A percentile compares a stretch with the other conserved stretches of the same genome.
Evolutionary conservation across 64 coral and sea anemone genomes (phyloP).

Genomic region (Cladopsammia gracilis): DNA sequence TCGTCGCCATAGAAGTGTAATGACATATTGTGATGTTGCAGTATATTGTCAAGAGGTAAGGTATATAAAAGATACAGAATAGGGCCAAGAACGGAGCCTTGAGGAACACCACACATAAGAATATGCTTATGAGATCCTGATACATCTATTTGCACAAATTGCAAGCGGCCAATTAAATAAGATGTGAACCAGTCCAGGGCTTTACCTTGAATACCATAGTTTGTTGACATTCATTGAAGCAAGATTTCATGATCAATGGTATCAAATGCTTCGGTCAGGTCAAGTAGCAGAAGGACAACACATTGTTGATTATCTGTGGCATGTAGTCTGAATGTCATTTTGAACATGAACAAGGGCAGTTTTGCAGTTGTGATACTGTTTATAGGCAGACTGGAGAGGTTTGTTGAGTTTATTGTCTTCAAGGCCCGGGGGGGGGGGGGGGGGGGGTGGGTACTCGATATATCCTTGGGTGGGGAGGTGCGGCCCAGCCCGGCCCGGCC

Average conservation of each 20-base stretch:
- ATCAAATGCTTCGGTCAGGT: not conserved
- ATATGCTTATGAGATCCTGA: too few relatives aligned
- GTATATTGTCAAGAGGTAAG: not conserved
- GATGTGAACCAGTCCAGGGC: constrained; percentile 43
- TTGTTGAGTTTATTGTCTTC: constrained; percentile 9
- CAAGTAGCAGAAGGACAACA: constrained; percentile 6
- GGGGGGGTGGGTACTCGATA: too few relatives aligned
- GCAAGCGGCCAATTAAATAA: constrained; percentile 26
- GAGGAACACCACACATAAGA: too few relatives aligned
- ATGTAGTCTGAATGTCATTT: constrained; percentile 12
- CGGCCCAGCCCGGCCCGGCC: too few relatives aligned
- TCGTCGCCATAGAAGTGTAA: not conserved
- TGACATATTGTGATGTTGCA: constrained; percentile 2
- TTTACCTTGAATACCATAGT: constrained; percentile 50
- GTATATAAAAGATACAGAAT: too few relatives aligned
- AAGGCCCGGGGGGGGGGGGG: too few relatives aligned
- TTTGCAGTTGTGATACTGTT: constrained; percentile 22
- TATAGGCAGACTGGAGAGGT: constrained; percentile 24
- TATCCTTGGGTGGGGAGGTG: too few relatives aligned
- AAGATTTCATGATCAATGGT: constrained; percentile 49
- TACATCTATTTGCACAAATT: constrained; percentile 33
- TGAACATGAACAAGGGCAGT: constrained; percentile 18
- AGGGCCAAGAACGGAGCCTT: too few relatives aligned
- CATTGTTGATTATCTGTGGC: not conserved
- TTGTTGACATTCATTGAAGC: constrained; percentile 21